phyloP scores from a whole-genome alignment of 2,113 vertebrate genomes.

The Apteryx owenii region DNA sequence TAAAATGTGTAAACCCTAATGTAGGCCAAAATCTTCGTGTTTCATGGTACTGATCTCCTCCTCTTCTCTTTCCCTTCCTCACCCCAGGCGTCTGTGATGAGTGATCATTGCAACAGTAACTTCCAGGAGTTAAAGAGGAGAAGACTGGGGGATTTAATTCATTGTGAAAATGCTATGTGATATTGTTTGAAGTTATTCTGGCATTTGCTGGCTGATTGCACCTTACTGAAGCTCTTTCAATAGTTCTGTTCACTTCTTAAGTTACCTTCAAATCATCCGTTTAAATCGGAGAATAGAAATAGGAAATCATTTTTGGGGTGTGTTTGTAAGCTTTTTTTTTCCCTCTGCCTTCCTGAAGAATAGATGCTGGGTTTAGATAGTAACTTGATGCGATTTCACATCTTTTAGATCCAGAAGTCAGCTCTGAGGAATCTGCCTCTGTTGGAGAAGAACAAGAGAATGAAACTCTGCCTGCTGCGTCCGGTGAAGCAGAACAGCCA shows the following conservation, averaged over 20 bases:
- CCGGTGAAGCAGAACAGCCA: slow-evolving; percentile 76
- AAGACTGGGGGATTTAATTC: background rate
- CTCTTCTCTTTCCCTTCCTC: background rate
- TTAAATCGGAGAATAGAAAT: background rate
- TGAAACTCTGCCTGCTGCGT: slow-evolving; percentile 78
- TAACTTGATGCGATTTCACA: background rate
- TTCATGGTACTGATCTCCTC: background rate
- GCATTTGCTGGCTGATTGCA: background rate
- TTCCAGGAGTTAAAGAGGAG: background rate
- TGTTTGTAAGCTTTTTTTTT: background rate
- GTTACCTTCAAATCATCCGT: background rate
- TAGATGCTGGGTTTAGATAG: background rate
- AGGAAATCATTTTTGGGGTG: background rate
- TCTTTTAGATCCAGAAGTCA: slow-evolving; percentile 82
- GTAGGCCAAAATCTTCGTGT: background rate
- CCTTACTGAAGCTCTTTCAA: background rate
- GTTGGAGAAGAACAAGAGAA: slow-evolving; percentile 84
- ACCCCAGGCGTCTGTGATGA: background rate
- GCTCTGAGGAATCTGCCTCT: slow-evolving; percentile 88
- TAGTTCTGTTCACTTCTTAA: background rate
- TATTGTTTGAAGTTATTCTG: background rate
- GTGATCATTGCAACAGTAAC: background rate
- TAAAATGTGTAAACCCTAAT: background rate
- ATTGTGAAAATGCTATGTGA: background rate
- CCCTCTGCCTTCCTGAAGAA: background rate